Conservation (phyloP, 2,888 invertebrate species). For the Strigamia transsilvanica region DNA sequence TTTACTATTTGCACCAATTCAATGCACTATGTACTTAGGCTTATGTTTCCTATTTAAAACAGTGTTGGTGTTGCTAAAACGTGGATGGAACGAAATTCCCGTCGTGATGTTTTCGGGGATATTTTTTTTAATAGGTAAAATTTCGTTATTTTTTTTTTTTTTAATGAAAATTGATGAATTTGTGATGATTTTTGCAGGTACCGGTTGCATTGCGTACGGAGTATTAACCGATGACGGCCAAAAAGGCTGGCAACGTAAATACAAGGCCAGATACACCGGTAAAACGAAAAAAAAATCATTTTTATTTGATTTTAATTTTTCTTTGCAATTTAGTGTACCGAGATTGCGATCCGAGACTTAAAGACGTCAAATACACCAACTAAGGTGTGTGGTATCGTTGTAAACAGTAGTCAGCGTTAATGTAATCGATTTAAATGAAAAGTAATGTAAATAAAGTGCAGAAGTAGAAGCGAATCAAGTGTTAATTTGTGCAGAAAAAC, state of each 20-base stretch:
- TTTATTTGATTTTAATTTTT: background rate
- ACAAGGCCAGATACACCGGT: background rate
- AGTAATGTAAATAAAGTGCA: too few species aligned
- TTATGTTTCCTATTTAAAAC: background rate
- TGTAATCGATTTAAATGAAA: too few species aligned
- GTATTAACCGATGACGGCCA: background rate
- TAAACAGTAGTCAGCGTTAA: background rate
- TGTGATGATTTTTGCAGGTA: background rate
- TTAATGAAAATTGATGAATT: background rate
- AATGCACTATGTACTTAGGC: background rate
- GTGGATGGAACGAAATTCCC: background rate
- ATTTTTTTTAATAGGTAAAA: background rate
- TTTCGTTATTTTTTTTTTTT: too few species aligned
- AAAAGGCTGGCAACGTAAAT: background rate
- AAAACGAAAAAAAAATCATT: background rate
- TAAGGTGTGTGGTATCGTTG: background rate
- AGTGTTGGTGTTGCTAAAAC: background rate
- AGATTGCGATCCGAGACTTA: background rate
- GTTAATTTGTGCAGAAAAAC: background rate
- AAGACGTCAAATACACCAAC: background rate
- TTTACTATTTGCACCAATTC: background rate
- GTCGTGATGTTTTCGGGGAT: background rate
- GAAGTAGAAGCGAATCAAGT: too few species aligned
- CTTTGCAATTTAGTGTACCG: slow-evolving; percentile 4
- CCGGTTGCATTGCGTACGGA: background rate